Base-by-base conservation (phyloP, 2,797 vertebrate genomes). In the Malacoctenus gilli region DNA sequence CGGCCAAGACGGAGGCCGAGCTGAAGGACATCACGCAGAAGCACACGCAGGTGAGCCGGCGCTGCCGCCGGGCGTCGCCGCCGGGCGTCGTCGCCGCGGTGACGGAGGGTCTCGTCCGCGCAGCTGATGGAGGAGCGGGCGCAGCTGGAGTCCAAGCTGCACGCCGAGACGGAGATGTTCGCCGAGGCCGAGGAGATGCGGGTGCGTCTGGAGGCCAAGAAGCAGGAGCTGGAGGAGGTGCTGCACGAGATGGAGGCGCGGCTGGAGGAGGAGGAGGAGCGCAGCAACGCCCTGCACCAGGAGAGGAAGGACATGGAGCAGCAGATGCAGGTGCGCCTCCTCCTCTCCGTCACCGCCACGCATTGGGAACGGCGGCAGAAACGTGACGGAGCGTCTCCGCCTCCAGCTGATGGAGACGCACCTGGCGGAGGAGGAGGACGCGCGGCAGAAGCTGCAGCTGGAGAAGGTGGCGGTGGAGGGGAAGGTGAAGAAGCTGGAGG, bases 211-310 rank as follows among this genome's bases (percentile, higher is more conserved):
- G 94, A 93, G 7, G 90, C 94, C 59, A 98, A 97, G 88, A 97
- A 95, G 83, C 95, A 95, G 86, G 96, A 98, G 88, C 89, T 98
- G 79, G 96, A 98, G 83, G 96, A 98, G 87, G 95, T 98, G 77
- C 89, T 98, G 51, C 96, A 96, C 0, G 96, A 98, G 87, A 96
- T 98, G 95, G 96, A 98, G 84, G 89, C 92, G 20, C 92, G 96
- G n/a, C 89, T 98, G 64, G 96, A 98, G 87, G 96, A 98, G 73
- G 96, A 98, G 64, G 96, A 98, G 54, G 96, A 98, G 7, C 92
- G 92, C 3, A 83, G 92, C 67, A 90, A 91, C 50, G 68, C 90
- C 28, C 61, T 98, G 67, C 93, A 95, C 78, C 87, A 89, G 1
- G 96, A 98, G 64, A 95, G 87, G 91, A 98, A 95, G 87, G 95